Percentiles rank a stretch among this genome's conserved stretches.
These are phyloP conservation scores for Monopterus albus DNA, from an alignment of 2,113 vertebrate species.

Conservation along the genomic window DNA sequence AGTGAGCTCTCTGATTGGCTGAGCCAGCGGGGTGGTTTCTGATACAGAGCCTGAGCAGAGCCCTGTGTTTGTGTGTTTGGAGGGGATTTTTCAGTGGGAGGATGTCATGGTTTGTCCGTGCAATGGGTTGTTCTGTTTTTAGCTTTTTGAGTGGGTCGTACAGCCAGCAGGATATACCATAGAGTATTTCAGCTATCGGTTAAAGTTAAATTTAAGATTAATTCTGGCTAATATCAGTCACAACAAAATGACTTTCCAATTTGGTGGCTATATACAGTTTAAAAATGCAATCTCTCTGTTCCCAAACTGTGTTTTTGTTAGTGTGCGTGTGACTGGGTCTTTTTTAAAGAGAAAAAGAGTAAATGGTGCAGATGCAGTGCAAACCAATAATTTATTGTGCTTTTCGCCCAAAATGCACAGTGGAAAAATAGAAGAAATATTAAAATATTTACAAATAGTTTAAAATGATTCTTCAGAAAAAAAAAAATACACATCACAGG, in stretches of 20 bases:
- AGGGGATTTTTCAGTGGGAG: slow-evolving; percentile 14
- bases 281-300: no score
- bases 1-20: slow-evolving; percentile 49
- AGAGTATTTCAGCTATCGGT: background rate
- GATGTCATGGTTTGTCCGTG: slow-evolving; percentile 43
- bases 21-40: slow-evolving; percentile 35
- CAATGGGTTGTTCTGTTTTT: slow-evolving; percentile 46
- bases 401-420: no score
- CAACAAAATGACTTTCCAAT: background rate
- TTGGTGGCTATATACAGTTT: background rate
- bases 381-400: no score
- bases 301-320: no score
- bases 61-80: slow-evolving; percentile 14
- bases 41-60: slow-evolving; percentile 35
- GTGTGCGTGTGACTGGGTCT: no score
- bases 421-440: no score
- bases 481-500: no score
- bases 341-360: no score
- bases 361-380: no score
- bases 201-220: background rate
- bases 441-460: no score
- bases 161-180: slow-evolving; percentile 14
- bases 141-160: slow-evolving; percentile 23
- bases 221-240: background rate
- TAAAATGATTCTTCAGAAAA: no score